A percentile compares a stretch with the other conserved stretches of the same genome.
These are phyloP conservation scores for Perithous albicinctus DNA, from an alignment of 2,888 invertebrate genomes.

Conservation along the genomic window DNA sequence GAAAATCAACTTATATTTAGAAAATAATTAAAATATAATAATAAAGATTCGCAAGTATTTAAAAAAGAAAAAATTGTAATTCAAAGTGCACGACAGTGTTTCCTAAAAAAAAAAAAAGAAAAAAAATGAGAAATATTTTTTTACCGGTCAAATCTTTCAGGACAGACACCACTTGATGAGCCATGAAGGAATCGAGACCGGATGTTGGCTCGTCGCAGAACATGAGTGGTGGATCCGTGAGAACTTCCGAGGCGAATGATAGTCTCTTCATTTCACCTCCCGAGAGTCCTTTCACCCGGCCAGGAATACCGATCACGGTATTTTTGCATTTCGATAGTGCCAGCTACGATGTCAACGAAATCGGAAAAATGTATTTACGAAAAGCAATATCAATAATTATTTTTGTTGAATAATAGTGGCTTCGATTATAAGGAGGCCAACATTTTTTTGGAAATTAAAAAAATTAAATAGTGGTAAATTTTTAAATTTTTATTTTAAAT, in stretches of 20 bases:
- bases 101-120: no score
- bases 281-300: constrained; percentile 95
- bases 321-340: constrained; percentile 95
- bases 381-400: constrained; percentile 6
- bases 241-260: constrained; percentile 98
- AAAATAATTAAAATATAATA: background rate
- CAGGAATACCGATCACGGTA: constrained; percentile 95
- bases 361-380: no score
- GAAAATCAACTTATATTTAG: background rate
- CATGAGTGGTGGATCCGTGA: constrained; percentile 97
- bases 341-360: constrained; percentile 86
- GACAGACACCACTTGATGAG: constrained; percentile 92
- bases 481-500: no score
- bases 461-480: no score
- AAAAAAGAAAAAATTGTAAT: no score
- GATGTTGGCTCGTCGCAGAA: constrained; percentile 99
- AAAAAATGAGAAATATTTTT: constrained; percentile 30
- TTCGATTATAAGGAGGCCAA: no score
- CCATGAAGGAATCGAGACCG: constrained; percentile 98
- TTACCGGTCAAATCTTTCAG: constrained; percentile 89
- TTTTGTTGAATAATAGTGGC: no score
- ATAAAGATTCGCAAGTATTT: background rate
- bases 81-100: no score
- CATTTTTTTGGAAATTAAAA: no score
- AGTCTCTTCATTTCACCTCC: constrained; percentile 98